Conservation (phyloP, 2,113 vertebrate genomes). For the Solea senegalensis region DNA sequence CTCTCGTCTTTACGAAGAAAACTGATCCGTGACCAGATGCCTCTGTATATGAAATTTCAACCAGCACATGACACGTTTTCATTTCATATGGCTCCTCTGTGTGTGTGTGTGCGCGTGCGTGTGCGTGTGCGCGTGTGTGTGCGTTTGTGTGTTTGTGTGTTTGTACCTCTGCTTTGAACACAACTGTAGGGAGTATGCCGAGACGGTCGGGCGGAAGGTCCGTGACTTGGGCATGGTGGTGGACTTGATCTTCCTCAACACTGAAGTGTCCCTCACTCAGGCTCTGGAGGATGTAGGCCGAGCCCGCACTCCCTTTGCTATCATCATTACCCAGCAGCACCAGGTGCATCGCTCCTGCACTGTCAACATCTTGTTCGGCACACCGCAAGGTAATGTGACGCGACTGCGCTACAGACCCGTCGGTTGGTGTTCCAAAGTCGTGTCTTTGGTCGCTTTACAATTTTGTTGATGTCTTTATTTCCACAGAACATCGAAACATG, state of each 20-base stretch:
- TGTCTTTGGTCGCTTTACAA: background rate
- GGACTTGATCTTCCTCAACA: constrained; percentile 99
- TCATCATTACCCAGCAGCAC: constrained; percentile 98
- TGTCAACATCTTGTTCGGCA: constrained; percentile 97
- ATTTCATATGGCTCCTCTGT: constrained; percentile 47
- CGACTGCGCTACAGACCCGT: fast-evolving
- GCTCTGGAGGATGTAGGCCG: constrained; percentile 96
- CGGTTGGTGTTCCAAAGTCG: background rate
- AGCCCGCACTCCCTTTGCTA: constrained; percentile 95
- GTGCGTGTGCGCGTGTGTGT: constrained; percentile 21
- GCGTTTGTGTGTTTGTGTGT: background rate
- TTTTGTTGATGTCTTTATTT: background rate
- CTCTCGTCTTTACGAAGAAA: background rate
- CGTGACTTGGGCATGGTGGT: constrained; percentile 97
- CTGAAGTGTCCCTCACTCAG: constrained; percentile 94
- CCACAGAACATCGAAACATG: constrained; percentile 96
- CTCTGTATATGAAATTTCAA: background rate
- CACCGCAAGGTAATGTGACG: constrained; percentile 90
- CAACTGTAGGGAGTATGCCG: constrained; percentile 91
- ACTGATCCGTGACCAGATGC: background rate
- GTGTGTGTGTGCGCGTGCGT: constrained; percentile 5
- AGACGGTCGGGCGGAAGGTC: constrained; percentile 96
- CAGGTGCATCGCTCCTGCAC: constrained; percentile 98
- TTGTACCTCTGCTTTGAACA: constrained; percentile 37
- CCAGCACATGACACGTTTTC: constrained; percentile 18